Evolutionary conservation across 2,797 vertebrate genomes (phyloP), one percentile per base, ranked within the genome.

Genomic region (Apodemus agrarius): DNA sequence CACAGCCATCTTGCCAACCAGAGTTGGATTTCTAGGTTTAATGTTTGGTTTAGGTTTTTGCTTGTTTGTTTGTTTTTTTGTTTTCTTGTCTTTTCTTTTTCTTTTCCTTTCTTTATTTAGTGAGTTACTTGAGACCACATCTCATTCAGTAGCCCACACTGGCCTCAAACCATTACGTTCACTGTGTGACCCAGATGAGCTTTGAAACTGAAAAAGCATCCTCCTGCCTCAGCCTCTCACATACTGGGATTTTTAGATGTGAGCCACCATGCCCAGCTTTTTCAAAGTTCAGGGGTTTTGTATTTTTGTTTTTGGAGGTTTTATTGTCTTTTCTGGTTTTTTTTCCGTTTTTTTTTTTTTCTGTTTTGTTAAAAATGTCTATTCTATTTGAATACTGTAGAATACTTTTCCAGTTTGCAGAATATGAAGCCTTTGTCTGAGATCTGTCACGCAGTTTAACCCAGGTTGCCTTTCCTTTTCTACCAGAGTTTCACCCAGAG

Each of bases 401-500:
- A 75, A 83, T 95, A n/a, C 31, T 40, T 94, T 46, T 37, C 24
- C 26, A 69, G 12, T 82, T 29, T 91, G 89, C 90, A 82, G 31
- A 80, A 69, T 26, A 14, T 31, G 1, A 37, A 88, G 78, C 76
- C 5, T 52, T n/a, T 49, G 31, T 22, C 93, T 52, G 75, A 46
- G 0, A 31, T 88, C 96, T 26, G 81, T n/a, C 49, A 69, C 78
- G 79, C 43, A 29, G 9, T 34, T 96, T 88, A 88, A 95, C 96
- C 93, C 65, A 19, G 26, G 90, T 74, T 93, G 67, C 63, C 43
- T 86, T 81, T 87, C 78, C 96, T 94, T 97, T 93, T 91, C 67
- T 89, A 74, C 17, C 98, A 99, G 99, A 99, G 99, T 98, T 99
- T 99, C 98, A 99, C 99, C 19, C 99, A 99, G 98, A 99, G 99